Percentiles rank a stretch among this genome's conserved stretches.
phyloP scores from a whole-genome alignment of 2,888 invertebrate species.

The Hydriomena furcata region DNA sequence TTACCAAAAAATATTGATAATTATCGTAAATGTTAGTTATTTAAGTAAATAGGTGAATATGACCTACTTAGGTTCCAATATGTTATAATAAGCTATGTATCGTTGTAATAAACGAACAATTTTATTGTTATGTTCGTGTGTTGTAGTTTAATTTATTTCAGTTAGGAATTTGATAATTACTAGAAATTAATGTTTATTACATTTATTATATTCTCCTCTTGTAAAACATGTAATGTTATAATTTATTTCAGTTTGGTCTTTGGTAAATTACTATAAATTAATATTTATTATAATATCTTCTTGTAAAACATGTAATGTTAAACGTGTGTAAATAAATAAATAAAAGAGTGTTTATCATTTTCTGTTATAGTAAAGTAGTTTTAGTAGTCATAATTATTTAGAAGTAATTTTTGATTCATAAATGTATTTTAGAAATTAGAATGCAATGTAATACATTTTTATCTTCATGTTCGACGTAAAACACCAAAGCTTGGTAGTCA shows the following conservation, averaged over 20 bases:
- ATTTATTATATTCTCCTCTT: conserved; percentile 1
- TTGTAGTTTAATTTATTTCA: conserved; percentile 9
- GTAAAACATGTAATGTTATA: conserved; percentile 27
- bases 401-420: not conserved
- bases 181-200: conserved; percentile 8
- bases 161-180: not conserved
- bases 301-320: conserved; percentile 27
- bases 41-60: not conserved
- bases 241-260: conserved; percentile 6
- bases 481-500: no score
- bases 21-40: not conserved
- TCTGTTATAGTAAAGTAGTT: conserved; percentile 2
- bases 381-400: conserved; percentile 6
- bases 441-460: not conserved
- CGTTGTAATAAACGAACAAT: conserved; percentile 13
- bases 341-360: conserved; percentile 1
- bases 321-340: conserved; percentile 30
- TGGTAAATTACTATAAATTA: conserved; percentile 2
- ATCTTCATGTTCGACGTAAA: not conserved
- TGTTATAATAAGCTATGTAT: not conserved
- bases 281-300: conserved; percentile 4
- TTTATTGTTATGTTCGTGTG: conserved; percentile 19
- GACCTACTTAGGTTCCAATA: not conserved
- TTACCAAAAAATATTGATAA: no score
- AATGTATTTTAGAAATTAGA: not conserved